These are phyloP conservation scores for Anolis sagrei DNA, from an alignment of 2,113 vertebrate genomes.

Conservation along the genomic window DNA sequence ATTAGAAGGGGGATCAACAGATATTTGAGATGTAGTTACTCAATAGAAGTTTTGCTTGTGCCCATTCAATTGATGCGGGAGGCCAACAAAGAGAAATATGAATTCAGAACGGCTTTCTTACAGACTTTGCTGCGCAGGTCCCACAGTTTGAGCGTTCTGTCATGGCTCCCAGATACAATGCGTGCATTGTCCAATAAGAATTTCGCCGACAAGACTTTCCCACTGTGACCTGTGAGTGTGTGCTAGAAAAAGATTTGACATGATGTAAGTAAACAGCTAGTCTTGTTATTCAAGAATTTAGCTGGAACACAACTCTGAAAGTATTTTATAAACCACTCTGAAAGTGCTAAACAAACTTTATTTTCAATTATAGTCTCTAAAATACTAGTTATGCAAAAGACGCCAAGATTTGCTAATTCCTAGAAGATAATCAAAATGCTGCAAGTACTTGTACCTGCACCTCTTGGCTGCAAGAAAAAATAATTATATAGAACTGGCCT, in stretches of 20 bases:
- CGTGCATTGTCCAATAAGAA: conserved; percentile 95
- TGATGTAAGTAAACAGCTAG: background rate
- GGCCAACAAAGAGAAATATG: background rate
- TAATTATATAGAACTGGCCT: background rate
- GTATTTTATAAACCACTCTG: background rate
- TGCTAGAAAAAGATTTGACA: conserved; percentile 79
- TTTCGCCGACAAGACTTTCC: conserved; percentile 94
- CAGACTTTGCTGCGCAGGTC: conserved; percentile 99
- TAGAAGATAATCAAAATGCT: background rate
- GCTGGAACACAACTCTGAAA: background rate
- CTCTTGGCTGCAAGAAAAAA: background rate
- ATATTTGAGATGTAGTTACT: background rate
- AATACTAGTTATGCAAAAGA: background rate
- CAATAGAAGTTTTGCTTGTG: background rate
- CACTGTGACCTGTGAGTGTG: conserved; percentile 96
- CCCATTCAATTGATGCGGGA: background rate
- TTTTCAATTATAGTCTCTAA: background rate
- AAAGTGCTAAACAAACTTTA: background rate
- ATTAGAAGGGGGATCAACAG: background rate
- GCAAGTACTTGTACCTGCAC: background rate
- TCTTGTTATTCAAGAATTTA: background rate
- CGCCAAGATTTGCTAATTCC: background rate
- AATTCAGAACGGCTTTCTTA: conserved; percentile 74
- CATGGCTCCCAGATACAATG: conserved; percentile 97
- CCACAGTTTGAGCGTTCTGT: conserved; percentile 98